Evolutionary conservation across 2,888 invertebrate species (phyloP), one percentile per base, ranked within the genome.

Genomic region (Synergus japonicus): DNA sequence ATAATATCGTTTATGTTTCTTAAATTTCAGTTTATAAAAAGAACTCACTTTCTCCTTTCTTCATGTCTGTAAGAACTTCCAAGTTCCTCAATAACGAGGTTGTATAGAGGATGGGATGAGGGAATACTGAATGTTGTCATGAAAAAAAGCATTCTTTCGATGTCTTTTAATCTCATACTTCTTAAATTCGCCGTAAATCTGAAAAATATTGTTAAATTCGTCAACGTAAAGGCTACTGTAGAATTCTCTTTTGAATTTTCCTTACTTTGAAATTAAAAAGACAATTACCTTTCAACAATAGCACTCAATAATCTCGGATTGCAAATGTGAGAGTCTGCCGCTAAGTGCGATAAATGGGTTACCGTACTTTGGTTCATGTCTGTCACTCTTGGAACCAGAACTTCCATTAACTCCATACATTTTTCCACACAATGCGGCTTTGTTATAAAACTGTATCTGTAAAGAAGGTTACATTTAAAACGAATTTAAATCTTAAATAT

Each of bases 121-220:
- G 93, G 85, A 15, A 93, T 93, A 89, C 95, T 94, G 84, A 95
- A 95, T 88, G 94, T 93, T 2, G 94, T 94, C 87, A 95, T 93
- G 0, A 94, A 93, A 81, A 95, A 93, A 4, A 94, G 91, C 10
- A 96, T 91, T 85, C 96, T 93, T 91, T 97, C 97, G 46, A 97
- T 92, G 88, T 97, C 97, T 92, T 97, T 97, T 0, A 96, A 73
- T 82, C 96, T 93, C 0, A 94, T 90, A 4, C 88, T 76, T 2
- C 92, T 83, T 0, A 96, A 88, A 44, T 94, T 91, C 3, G 90
- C 85, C 10, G 93, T 89, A 29, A 95, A 93, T 81, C 93, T 91
- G 37, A 10, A 81, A 78, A 46, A 77, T 29, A 64, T 69, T 64
- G n/a, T 10, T 37, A 73, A 69, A 78, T 78, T 64, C 65, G 1